Evolutionary conservation across 2,888 invertebrate genomes (phyloP), one percentile per base, ranked within the genome.

Genomic region (Cremastobaeus sp.): DNA sequence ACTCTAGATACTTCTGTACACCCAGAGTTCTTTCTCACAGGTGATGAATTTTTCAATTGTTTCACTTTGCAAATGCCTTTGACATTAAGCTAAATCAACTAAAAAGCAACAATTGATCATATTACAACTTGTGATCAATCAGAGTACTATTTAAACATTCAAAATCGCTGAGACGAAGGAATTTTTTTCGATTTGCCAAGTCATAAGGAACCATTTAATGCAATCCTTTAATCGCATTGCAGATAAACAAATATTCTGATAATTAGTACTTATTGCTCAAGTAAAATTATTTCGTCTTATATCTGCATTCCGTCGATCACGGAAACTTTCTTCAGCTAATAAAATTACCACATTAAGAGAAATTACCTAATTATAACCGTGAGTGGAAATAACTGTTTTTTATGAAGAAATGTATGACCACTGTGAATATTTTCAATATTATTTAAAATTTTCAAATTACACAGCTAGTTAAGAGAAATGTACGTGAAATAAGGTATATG

Each of bases 81-180:
- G n/a, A n/a, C n/a, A n/a, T n/a, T n/a, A n/a, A n/a, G n/a, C n/a
- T n/a, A n/a, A n/a, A n/a, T n/a, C n/a, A n/a, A n/a, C n/a, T n/a
- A n/a, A n/a, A n/a, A n/a, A n/a, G n/a, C n/a, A n/a, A n/a, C n/a
- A n/a, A n/a, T n/a, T n/a, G n/a, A n/a, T n/a, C n/a, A n/a, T n/a
- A n/a, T n/a, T n/a, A n/a, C n/a, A 35, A 48, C 66, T 69, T 25
- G 65, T 60, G 54, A 68, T 69, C 45, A 47, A 72, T 76, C 62
- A 73, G 48, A 65, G 50, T 69, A 72, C 59, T 60, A 69, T 65
- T 65, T 47, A 65, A 69, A 66, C 71, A 71, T 64, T 34, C 69
- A 62, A 68, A 76, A 59, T 65, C 68, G 55, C 72, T 68, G 55
- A 72, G 72, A 76, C 43, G 30, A 68, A 43, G 47, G 43, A 59